Conservation (phyloP, 2,888 invertebrate species). For the Pollenia amentaria region DNA sequence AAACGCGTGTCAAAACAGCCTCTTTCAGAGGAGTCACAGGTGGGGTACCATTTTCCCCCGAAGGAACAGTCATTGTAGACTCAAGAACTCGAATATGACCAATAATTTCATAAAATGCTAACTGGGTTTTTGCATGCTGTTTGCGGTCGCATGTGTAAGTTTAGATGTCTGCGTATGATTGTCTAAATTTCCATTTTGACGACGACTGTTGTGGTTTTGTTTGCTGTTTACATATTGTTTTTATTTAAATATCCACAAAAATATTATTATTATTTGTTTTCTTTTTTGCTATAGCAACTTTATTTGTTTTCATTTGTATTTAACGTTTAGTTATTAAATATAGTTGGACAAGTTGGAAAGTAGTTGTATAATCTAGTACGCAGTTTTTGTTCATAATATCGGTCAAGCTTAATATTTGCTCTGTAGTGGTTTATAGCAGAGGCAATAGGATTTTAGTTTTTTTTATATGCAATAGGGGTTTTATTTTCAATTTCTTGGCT, state of each 20-base stretch:
- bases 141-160: slow-evolving; percentile 10
- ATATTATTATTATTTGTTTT: neutral
- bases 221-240: slow-evolving; percentile 43
- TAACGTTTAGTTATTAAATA: neutral
- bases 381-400: neutral
- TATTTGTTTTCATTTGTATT: slow-evolving; percentile 12
- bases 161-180: slow-evolving; percentile 26
- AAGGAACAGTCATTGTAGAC: too few relatives aligned
- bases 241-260: slow-evolving; percentile 23
- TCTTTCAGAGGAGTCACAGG: too few relatives aligned
- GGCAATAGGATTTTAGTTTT: too few relatives aligned
- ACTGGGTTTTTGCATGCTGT: neutral
- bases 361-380: neutral
- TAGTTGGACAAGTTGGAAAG: neutral
- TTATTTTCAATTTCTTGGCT: too few relatives aligned
- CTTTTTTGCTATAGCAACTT: neutral
- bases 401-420: too few relatives aligned
- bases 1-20: too few relatives aligned
- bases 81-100: too few relatives aligned
- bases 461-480: too few relatives aligned
- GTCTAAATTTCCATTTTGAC: slow-evolving; percentile 57
- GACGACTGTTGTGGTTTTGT: slow-evolving; percentile 58
- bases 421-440: too few relatives aligned
- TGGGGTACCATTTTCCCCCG: too few relatives aligned
- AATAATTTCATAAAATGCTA: too few relatives aligned